A percentile compares a stretch with the other conserved stretches of the same genome.
phyloP scores from a whole-genome alignment of 2,888 invertebrate species.

The Hydrotaea cyrtoneurina region DNA sequence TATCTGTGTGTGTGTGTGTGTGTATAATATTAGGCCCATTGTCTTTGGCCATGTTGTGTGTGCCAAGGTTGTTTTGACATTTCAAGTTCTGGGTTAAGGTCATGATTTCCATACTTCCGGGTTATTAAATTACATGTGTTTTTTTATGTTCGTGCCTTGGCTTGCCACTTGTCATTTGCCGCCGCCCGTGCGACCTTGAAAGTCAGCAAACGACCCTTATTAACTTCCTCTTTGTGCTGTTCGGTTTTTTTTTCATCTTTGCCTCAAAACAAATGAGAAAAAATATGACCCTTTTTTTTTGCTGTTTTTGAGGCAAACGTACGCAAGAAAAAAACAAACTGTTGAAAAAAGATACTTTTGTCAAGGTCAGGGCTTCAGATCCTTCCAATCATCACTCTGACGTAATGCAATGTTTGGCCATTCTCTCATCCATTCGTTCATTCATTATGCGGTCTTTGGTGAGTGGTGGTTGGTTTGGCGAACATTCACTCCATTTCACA shows the following conservation, averaged over 20 bases:
- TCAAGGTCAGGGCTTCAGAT: conserved; percentile 59
- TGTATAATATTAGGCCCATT: neutral
- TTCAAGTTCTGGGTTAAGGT: conserved; percentile 64
- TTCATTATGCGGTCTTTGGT: conserved; percentile 17
- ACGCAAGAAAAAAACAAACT: neutral
- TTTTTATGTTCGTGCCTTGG: neutral
- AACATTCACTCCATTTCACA: neutral
- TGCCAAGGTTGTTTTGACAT: conserved; percentile 57
- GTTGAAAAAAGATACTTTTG: conserved; percentile 3
- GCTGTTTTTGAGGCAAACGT: neutral
- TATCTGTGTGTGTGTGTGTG: conserved; percentile 8
- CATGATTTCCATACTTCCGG: conserved; percentile 49
- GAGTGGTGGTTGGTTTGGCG: neutral
- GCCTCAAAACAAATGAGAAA: too few relatives aligned
- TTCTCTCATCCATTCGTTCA: neutral
- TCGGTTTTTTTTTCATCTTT: conserved; percentile 29
- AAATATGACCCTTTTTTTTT: conserved; percentile 28
- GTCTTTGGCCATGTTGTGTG: neutral
- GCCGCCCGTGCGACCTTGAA: conserved; percentile 43
- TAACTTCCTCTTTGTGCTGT: neutral
- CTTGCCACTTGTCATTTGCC: neutral
- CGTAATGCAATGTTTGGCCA: conserved; percentile 27
- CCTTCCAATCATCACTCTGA: conserved; percentile 6
- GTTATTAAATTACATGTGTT: conserved; percentile 28
- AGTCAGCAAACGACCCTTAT: conserved; percentile 46